Percentiles rank a stretch among this genome's conserved stretches.
phyloP scores from a whole-genome alignment of 2,888 invertebrate genomes.

The Melangyna quadrimaculata region DNA sequence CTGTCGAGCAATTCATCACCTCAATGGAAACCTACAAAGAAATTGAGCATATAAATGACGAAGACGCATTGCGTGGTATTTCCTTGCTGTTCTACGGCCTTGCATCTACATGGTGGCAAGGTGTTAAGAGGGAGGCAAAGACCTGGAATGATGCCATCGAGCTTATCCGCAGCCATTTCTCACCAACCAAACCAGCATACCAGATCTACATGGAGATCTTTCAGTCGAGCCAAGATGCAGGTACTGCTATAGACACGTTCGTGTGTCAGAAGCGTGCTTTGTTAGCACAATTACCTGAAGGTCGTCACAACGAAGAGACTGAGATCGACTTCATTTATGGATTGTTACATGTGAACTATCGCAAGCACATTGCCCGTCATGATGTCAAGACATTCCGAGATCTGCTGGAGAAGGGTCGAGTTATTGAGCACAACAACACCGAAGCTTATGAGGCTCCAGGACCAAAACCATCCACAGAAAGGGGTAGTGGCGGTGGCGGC shows the following conservation, averaged over 20 bases:
- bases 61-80: conserved; percentile 77
- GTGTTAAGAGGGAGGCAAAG: conserved; percentile 77
- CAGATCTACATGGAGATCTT: conserved; percentile 79
- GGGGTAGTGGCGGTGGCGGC: no score
- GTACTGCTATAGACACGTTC: conserved; percentile 76
- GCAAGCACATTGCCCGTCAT: conserved; percentile 76
- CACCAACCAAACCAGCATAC: conserved; percentile 78
- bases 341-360: conserved; percentile 77
- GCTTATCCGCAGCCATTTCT: conserved; percentile 78
- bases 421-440: conserved; percentile 76
- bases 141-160: conserved; percentile 77
- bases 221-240: conserved; percentile 75
- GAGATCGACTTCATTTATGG: conserved; percentile 78
- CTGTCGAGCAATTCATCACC: conserved; percentile 78
- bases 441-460: conserved; percentile 70
- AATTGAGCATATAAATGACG: conserved; percentile 77
- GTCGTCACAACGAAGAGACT: conserved; percentile 77
- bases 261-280: conserved; percentile 78
- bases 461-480: neutral
- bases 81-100: conserved; percentile 76
- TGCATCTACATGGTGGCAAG: conserved; percentile 80
- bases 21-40: conserved; percentile 77
- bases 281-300: conserved; percentile 77
- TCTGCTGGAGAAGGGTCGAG: conserved; percentile 77
- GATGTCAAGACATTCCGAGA: conserved; percentile 76